Conservation (phyloP, 2,113 vertebrate species). For the Proteles cristata region DNA sequence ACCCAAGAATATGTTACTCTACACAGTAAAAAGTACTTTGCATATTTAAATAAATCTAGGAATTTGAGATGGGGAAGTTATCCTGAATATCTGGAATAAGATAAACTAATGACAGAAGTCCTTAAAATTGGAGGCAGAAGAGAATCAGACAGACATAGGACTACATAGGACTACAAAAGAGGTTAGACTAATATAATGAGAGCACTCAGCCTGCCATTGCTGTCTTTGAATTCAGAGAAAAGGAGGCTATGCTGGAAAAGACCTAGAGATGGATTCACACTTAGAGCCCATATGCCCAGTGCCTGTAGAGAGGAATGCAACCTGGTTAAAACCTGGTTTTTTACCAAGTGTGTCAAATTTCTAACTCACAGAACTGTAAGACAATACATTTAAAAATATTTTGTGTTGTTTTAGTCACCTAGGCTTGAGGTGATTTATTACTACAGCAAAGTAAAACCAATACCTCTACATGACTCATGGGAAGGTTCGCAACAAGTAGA, state of each 20-base stretch:
- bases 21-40: neutral
- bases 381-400: neutral
- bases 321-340: neutral
- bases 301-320: neutral
- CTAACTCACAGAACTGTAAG: neutral
- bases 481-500: neutral
- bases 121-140: neutral
- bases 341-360: neutral
- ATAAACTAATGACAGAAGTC: neutral
- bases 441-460: neutral
- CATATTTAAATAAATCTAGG: neutral
- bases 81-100: neutral
- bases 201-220: neutral
- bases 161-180: neutral
- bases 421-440: neutral
- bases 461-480: neutral
- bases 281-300: neutral
- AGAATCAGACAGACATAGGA: neutral
- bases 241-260: neutral
- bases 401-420: neutral
- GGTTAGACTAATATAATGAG: neutral
- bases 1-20: neutral
- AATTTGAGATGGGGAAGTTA: neutral
- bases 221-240: neutral
- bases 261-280: neutral